A percentile compares a stretch with the other conserved stretches of the same genome.
Conservation (phyloP, 2,888 invertebrate genomes). For the Zaprionus obscuricornis region DNA sequence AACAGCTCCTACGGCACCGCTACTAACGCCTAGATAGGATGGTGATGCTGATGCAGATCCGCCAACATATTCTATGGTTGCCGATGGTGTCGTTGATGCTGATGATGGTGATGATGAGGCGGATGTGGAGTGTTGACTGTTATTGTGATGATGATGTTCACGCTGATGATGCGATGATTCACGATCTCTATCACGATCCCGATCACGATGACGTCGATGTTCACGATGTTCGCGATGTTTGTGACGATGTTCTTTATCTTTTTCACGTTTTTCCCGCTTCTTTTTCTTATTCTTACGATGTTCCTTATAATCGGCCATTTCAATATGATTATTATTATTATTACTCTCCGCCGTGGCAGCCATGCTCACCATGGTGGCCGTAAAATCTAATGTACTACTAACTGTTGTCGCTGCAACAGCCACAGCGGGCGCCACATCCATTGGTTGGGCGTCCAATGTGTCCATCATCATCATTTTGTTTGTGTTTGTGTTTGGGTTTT, state of each 20-base stretch:
- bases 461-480: slow-evolving; percentile 82
- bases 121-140: slow-evolving; percentile 75
- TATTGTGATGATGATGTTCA: slow-evolving; percentile 58
- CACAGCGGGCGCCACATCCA: slow-evolving; percentile 64
- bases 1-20: slow-evolving; percentile 27
- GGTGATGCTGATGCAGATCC: slow-evolving; percentile 75
- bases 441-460: slow-evolving; percentile 71
- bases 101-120: slow-evolving; percentile 80
- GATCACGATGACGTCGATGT: slow-evolving; percentile 62
- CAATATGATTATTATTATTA: slow-evolving; percentile 79
- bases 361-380: slow-evolving; percentile 70
- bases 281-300: slow-evolving; percentile 83
- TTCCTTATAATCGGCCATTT: slow-evolving; percentile 80
- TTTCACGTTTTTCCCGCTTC: slow-evolving; percentile 83
- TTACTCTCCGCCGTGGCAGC: slow-evolving; percentile 79
- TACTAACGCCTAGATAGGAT: slow-evolving; percentile 63
- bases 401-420: slow-evolving; percentile 73
- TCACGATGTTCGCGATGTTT: slow-evolving; percentile 69
- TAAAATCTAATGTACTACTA: slow-evolving; percentile 58
- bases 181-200: slow-evolving; percentile 56
- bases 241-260: slow-evolving; percentile 79
- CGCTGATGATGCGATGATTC: slow-evolving; percentile 38
- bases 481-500: neutral
- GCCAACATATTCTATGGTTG: slow-evolving; percentile 70
- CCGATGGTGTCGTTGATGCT: slow-evolving; percentile 73